phyloP scores from a whole-genome alignment of 2,797 vertebrate genomes.

The Hypotaenidia okinawae region DNA sequence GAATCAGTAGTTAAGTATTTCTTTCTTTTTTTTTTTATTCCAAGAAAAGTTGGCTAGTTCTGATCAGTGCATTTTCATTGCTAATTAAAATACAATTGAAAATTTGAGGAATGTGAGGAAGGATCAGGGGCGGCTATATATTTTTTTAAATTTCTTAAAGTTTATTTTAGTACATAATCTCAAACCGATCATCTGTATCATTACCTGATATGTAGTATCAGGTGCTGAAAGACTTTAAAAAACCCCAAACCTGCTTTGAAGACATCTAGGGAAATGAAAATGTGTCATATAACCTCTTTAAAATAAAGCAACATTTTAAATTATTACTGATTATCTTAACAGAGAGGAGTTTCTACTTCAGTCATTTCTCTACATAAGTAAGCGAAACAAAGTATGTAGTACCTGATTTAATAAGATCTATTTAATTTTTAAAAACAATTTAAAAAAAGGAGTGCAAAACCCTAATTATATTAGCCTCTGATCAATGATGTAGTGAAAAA shows the following conservation, averaged over 20 bases:
- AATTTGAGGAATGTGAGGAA: neutral
- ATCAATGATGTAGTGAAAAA: rapidly evolving
- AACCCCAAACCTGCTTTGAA: neutral
- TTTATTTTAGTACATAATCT: neutral
- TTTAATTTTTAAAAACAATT: neutral
- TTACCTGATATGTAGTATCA: neutral
- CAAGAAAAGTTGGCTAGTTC: neutral
- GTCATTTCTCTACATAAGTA: neutral
- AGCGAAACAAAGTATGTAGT: neutral
- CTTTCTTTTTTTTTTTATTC: neutral
- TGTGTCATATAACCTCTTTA: neutral
- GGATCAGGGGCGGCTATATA: neutral
- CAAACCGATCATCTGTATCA: neutral
- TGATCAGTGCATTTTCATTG: neutral
- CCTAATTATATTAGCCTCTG: neutral
- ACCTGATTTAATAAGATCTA: neutral
- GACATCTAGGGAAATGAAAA: neutral
- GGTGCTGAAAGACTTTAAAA: neutral
- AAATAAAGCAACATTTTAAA: neutral
- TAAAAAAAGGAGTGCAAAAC: neutral
- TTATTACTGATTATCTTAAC: neutral
- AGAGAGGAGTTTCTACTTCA: neutral
- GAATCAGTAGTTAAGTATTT: neutral
- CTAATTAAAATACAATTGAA: neutral
- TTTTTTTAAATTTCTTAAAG: neutral